phyloP scores from a whole-genome alignment of 2,797 vertebrate species.

The Balearica regulorum region DNA sequence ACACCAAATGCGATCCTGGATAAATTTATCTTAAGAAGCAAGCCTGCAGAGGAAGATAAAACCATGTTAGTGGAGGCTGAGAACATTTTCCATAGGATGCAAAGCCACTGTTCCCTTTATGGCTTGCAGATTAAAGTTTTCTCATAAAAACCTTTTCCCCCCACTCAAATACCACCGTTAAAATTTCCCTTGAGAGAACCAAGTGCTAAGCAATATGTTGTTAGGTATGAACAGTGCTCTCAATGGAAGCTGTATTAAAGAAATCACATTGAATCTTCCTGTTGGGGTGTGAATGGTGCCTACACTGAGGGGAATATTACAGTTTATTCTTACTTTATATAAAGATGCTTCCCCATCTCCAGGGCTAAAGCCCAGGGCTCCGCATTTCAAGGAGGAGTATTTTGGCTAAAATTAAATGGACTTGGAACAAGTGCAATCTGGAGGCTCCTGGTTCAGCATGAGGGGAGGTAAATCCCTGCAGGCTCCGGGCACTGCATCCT shows the following conservation, averaged over 20 bases:
- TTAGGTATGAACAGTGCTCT: not conserved
- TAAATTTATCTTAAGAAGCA: constrained; percentile 27
- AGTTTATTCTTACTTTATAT: not conserved
- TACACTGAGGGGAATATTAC: not conserved
- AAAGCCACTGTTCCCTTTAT: constrained; percentile 13
- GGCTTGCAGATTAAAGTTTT: constrained; percentile 44
- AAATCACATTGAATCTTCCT: not conserved
- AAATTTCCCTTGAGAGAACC: constrained; percentile 15
- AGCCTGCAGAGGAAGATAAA: constrained; percentile 45
- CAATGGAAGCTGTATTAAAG: not conserved
- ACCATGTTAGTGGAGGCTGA: not conserved
- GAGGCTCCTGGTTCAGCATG: not conserved
- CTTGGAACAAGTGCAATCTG: not conserved
- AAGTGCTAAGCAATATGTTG: not conserved
- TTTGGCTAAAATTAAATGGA: not conserved
- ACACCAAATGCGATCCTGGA: not conserved
- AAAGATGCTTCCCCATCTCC: not conserved
- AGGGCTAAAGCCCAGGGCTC: not conserved
- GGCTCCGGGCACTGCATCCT: rapidly evolving
- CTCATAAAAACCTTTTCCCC: not conserved
- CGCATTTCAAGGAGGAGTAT: not conserved
- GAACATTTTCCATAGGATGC: constrained; percentile 6
- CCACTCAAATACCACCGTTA: not conserved
- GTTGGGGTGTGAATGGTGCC: not conserved
- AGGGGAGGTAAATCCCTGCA: not conserved